phyloP scores from a whole-genome alignment of 2,113 vertebrate species.

The Ptychochromis oligacanthus region DNA sequence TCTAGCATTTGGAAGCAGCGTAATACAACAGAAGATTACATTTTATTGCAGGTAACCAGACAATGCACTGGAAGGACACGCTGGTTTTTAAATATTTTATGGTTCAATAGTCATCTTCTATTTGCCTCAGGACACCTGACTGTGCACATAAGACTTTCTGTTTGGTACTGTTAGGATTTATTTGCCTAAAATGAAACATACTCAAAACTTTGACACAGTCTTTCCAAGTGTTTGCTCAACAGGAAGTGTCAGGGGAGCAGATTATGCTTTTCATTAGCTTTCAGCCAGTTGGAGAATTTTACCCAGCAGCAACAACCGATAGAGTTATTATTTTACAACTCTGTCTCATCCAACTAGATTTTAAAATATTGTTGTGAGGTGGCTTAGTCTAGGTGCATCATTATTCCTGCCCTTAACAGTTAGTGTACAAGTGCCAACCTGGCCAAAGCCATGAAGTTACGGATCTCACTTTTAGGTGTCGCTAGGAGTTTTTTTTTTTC shows the following conservation, averaged over 20 bases:
- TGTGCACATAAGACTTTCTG: not conserved
- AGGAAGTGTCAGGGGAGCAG: conserved; percentile 27
- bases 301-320: conserved; percentile 10
- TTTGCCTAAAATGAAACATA: not conserved
- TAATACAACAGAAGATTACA: conserved; percentile 41
- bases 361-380: not conserved
- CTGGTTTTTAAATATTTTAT: conserved; percentile 22
- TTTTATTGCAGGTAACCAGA: conserved; percentile 50
- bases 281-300: conserved; percentile 15
- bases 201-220: conserved; percentile 15
- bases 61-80: not conserved
- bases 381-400: not conserved
- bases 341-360: not conserved
- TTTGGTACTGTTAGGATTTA: conserved; percentile 17
- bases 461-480: conserved; percentile 5
- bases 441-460: not conserved
- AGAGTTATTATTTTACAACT: conserved; percentile 12
- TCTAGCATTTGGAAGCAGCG: conserved; percentile 13
- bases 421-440: not conserved
- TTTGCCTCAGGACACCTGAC: not conserved
- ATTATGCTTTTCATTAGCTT: conserved; percentile 31
- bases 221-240: conserved; percentile 26
- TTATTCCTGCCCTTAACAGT: not conserved
- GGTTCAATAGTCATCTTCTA: not conserved
- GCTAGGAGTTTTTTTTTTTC: not conserved